Evolutionary conservation across 2,888 invertebrate species (phyloP).

Genomic region (Drosophila acutilabella): DNA sequence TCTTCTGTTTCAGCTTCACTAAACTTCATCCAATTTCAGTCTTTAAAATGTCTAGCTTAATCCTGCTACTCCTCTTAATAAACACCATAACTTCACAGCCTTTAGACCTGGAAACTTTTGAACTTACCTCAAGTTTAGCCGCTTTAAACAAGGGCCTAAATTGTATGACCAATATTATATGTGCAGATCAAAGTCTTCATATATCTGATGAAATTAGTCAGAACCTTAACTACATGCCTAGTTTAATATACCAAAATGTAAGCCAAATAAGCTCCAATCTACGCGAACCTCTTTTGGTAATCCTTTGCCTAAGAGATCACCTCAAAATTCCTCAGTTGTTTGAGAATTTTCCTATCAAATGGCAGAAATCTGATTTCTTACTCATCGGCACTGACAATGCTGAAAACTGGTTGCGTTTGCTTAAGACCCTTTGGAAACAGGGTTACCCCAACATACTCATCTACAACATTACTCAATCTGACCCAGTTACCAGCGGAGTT

Average conservation of each 20-base stretch:
- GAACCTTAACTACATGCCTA: constrained; percentile 36
- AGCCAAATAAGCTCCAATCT: constrained; percentile 1
- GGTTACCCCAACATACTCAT: constrained; percentile 58
- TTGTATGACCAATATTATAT: constrained; percentile 47
- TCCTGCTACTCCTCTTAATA: constrained; percentile 13
- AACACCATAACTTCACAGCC: neutral
- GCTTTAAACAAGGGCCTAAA: constrained; percentile 36
- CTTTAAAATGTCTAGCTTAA: constrained; percentile 30
- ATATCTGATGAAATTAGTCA: constrained; percentile 13
- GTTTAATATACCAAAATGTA: constrained; percentile 27
- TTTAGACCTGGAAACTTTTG: constrained; percentile 4
- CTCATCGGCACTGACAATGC: constrained; percentile 34
- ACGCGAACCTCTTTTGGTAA: constrained; percentile 38
- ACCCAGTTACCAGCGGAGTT: neutral
- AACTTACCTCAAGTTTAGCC: constrained; percentile 26
- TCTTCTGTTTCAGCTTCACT: constrained; percentile 5
- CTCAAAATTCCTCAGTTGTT: constrained; percentile 16
- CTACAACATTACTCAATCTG: constrained; percentile 27
- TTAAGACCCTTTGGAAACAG: constrained; percentile 32
- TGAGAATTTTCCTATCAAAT: constrained; percentile 20
- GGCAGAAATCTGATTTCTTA: constrained; percentile 48
- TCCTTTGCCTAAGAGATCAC: constrained; percentile 9
- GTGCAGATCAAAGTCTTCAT: constrained; percentile 1
- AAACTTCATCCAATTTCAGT: neutral
- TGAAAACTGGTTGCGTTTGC: constrained; percentile 34